Conservation (phyloP, 2,888 invertebrate species). For the Metellina segmentata region DNA sequence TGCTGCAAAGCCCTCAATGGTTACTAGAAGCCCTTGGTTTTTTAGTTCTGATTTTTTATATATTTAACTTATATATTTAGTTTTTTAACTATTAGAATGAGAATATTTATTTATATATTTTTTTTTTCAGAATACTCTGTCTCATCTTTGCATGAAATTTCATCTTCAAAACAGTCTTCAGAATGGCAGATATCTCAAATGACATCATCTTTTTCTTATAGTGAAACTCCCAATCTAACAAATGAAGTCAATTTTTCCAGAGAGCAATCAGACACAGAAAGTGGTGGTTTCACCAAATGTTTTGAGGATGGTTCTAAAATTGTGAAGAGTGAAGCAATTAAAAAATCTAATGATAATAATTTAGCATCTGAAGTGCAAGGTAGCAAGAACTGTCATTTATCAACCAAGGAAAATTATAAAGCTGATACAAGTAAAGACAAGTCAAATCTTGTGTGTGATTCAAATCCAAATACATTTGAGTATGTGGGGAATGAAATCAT, state of each 20-base stretch:
- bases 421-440: neutral
- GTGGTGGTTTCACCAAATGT: neutral
- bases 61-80: too few relatives aligned
- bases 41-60: neutral
- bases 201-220: conserved; percentile 44
- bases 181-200: conserved; percentile 22
- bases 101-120: neutral
- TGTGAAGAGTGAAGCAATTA: conserved; percentile 25
- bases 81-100: neutral
- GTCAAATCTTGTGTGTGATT: neutral
- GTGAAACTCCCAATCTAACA: conserved; percentile 36
- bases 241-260: conserved; percentile 24
- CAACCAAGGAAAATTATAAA: neutral
- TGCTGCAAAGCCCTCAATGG: neutral
- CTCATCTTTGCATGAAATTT: conserved; percentile 23
- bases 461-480: neutral
- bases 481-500: neutral
- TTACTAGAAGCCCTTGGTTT: too few relatives aligned
- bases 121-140: conserved; percentile 55
- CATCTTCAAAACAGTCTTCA: conserved; percentile 18
- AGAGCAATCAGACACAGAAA: conserved; percentile 34
- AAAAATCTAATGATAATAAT: neutral
- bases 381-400: neutral
- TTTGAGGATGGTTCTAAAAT: conserved; percentile 14
- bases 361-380: neutral